Evolutionary conservation across 1,140 invertebrate genomes (phyloP), one percentile per base, ranked within the genome.

Genomic region (Spodoptera frugiperda): DNA sequence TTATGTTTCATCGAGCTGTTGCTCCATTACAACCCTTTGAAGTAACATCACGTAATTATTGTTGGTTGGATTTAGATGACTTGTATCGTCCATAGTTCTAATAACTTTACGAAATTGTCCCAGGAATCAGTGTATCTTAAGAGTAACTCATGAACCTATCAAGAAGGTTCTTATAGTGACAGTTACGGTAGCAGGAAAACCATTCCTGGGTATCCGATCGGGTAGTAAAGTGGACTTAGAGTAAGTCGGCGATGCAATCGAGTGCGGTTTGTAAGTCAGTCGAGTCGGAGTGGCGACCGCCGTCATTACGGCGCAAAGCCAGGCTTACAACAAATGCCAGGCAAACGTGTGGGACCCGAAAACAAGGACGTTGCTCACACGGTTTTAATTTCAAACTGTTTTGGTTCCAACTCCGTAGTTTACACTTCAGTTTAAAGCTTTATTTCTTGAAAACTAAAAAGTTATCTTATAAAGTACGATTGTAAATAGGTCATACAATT

Each of bases 241-340:
- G 44, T 67, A 67, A 67, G 44, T 25, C 63, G 44, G 21, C 3
- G 12, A 12, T 67, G 63, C 63, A 67, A 67, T 67, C 11, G 39
- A 46, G 39, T 67, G 63, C 63, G 63, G 63, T 49, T 65, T 67
- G 63, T 63, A 63, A 63, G 33, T 17, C 57, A 11, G 59, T 15
- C 0, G 63, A 48, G 63, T 67, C 44, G 14, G 63, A 15, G 61
- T 14, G n/a, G 8, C n/a, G 30, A 12, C 44, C 11, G 21, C 63
- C 63, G 19, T 46, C 63, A 67, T 46, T 67, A 46, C 19, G 25
- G 19, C 14, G 44, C 10, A 49, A 67, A 46, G 19, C 44, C 44
- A 19, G 44, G 44, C 44, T 67, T 67, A 65, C 44, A 48, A 0
- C 8, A 21, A 15, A 48, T 17, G 17, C 17, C 8, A 11, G 46